Percentiles rank a stretch among this genome's conserved stretches.
Conservation (phyloP, 2,797 vertebrate species). For the Crypturellus tataupa region DNA sequence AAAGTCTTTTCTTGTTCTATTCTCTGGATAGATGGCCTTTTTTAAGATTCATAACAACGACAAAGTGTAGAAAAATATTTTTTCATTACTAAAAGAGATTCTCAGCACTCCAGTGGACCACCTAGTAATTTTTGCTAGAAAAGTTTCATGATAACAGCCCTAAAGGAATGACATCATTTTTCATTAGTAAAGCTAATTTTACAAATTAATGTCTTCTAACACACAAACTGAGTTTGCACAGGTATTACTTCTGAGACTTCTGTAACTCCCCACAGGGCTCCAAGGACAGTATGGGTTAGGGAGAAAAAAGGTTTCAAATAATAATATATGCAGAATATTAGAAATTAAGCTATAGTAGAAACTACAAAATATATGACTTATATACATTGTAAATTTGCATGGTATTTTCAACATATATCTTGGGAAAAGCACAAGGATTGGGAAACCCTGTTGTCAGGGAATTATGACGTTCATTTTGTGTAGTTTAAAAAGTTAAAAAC, state of each 20-base stretch:
- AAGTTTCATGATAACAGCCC: not conserved
- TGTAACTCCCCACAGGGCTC: not conserved
- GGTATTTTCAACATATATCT: not conserved
- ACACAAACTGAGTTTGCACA: not conserved
- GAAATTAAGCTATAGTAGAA: too few species aligned
- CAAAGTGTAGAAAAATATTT: not conserved
- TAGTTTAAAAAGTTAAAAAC: not conserved
- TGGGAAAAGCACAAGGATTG: not conserved
- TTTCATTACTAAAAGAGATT: not conserved
- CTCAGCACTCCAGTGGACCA: not conserved
- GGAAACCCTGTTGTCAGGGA: not conserved
- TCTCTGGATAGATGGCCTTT: not conserved
- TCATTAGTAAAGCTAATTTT: not conserved
- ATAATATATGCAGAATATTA: not conserved
- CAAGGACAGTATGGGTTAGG: not conserved
- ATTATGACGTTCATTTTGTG: not conserved
- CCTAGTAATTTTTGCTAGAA: not conserved
- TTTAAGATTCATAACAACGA: not conserved
- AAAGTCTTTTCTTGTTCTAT: not conserved
- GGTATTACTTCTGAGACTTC: not conserved
- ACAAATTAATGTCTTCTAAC: not conserved
- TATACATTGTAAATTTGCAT: not conserved
- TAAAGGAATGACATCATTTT: not conserved
- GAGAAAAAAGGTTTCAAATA: not conserved
- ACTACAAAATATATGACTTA: not conserved